A percentile compares a stretch with the other conserved stretches of the same genome.
These are phyloP conservation scores for Oegoconia quadripuncta DNA, from an alignment of 2,888 invertebrate species.

Conservation along the genomic window DNA sequence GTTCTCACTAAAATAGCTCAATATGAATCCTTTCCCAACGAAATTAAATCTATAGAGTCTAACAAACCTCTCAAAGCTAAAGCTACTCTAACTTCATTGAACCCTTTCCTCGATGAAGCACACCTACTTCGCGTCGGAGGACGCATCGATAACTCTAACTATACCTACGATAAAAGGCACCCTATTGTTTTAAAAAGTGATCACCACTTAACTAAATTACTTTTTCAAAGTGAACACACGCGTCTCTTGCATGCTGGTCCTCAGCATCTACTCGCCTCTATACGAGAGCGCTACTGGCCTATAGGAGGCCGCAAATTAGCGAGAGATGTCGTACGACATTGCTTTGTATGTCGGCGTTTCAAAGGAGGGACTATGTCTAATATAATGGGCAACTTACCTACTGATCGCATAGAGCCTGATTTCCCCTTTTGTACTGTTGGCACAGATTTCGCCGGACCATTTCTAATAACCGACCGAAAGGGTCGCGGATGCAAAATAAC, in stretches of 20 bases:
- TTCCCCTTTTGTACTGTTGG: constrained; percentile 8
- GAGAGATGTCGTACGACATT: background rate
- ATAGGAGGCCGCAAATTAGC: constrained; percentile 3
- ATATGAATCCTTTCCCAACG: background rate
- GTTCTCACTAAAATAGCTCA: background rate
- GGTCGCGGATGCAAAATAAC: constrained; percentile 8
- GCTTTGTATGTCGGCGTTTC: background rate
- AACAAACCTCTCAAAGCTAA: background rate
- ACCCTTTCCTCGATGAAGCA: background rate
- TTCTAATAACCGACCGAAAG: constrained; percentile 10
- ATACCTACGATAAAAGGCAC: background rate
- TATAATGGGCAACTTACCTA: constrained; percentile 14
- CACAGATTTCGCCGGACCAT: constrained; percentile 10
- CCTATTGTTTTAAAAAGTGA: background rate
- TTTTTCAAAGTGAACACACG: constrained; percentile 4
- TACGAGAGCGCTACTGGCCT: constrained; percentile 2
- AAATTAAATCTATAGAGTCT: background rate
- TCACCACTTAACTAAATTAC: constrained; percentile 1
- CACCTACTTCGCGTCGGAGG: constrained; percentile 1
- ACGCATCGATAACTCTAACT: background rate
- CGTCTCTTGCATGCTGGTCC: constrained; percentile 7
- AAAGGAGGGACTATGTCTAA: constrained; percentile 4
- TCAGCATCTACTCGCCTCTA: constrained; percentile 1
- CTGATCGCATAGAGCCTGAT: constrained; percentile 10
- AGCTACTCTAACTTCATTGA: background rate